phyloP scores from a whole-genome alignment of 2,797 vertebrate species.

The Cetoscarus ocellatus region DNA sequence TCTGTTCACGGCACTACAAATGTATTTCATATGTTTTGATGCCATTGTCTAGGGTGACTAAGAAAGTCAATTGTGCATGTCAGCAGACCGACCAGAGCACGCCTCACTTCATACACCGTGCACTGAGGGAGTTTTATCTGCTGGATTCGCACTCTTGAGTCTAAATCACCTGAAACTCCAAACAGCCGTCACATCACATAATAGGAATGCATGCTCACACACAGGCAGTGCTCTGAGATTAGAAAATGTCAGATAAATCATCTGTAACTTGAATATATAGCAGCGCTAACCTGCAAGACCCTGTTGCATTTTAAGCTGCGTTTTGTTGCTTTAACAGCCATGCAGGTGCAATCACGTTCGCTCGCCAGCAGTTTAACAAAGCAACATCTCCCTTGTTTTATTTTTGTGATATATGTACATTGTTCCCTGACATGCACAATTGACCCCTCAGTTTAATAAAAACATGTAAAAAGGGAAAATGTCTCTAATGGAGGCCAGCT shows the following conservation, averaged over 20 bases:
- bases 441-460: too few relatives aligned
- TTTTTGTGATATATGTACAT: too few relatives aligned
- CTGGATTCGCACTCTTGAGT: slow-evolving; percentile 50
- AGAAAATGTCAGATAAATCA: not conserved
- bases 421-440: too few relatives aligned
- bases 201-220: slow-evolving; percentile 19
- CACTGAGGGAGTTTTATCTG: slow-evolving; percentile 48
- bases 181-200: slow-evolving; percentile 42
- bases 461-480: too few relatives aligned
- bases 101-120: slow-evolving; percentile 47
- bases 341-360: too few relatives aligned
- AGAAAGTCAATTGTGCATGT: slow-evolving; percentile 58
- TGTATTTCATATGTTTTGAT: slow-evolving; percentile 39
- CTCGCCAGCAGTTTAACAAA: too few relatives aligned
- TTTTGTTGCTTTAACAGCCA: too few relatives aligned
- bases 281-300: too few relatives aligned
- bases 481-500: too few relatives aligned
- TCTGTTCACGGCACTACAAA: not conserved
- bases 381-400: too few relatives aligned
- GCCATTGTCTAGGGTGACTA: slow-evolving; percentile 44
- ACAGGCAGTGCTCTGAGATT: not conserved
- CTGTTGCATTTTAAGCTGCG: too few relatives aligned
- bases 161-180: slow-evolving; percentile 66
- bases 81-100: slow-evolving; percentile 53
- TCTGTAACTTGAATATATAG: not conserved